Conservation (phyloP, 1,140 invertebrate genomes). For the Philotrypesis tridentata region DNA sequence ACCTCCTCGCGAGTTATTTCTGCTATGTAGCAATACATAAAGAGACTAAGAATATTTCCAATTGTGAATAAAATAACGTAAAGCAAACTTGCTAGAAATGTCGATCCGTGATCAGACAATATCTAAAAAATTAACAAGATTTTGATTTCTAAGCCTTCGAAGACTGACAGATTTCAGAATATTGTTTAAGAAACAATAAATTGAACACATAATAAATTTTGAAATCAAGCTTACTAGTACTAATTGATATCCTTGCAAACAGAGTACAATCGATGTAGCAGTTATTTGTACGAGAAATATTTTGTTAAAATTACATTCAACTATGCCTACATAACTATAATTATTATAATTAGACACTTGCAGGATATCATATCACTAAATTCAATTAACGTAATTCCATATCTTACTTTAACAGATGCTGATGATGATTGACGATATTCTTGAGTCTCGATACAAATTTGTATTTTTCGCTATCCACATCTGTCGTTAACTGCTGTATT, state of each 20-base stretch:
- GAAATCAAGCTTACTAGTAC: constrained; percentile 49
- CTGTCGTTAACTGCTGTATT: neutral
- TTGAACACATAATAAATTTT: no score
- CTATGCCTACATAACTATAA: constrained; percentile 58
- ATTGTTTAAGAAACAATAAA: no score
- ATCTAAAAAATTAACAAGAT: neutral
- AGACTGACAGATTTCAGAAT: no score
- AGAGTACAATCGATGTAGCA: constrained; percentile 52
- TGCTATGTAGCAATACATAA: constrained; percentile 11
- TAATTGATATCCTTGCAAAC: constrained; percentile 54
- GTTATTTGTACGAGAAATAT: constrained; percentile 57
- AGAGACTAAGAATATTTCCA: neutral
- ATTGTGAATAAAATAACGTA: neutral
- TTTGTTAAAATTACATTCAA: constrained; percentile 65
- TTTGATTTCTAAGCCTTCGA: no score
- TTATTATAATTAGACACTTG: constrained; percentile 37
- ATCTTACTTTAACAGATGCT: neutral
- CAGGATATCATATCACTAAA: neutral
- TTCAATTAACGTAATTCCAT: neutral
- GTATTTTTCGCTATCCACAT: neutral
- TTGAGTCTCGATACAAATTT: neutral
- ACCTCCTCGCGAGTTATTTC: neutral
- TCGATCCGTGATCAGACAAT: neutral
- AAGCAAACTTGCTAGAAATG: neutral
- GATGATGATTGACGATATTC: neutral